phyloP scores from a whole-genome alignment of 2,888 invertebrate genomes.

The Chaetoderma sp. region DNA sequence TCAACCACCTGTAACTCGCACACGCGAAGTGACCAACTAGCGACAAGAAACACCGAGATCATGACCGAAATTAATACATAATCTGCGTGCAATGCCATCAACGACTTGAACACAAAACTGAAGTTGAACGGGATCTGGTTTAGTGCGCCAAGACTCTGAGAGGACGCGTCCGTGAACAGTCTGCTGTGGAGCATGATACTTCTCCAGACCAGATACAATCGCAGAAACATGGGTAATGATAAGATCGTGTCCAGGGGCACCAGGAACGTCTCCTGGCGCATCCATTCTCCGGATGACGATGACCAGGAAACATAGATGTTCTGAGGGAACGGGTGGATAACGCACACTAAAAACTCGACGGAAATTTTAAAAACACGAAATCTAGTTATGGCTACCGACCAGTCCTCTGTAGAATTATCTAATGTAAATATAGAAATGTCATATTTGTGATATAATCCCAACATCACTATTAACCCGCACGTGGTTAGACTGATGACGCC shows the following conservation, averaged over 20 bases:
- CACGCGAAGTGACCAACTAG: constrained; percentile 64
- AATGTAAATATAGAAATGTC: constrained; percentile 64
- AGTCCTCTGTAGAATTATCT: constrained; percentile 66
- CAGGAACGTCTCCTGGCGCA: neutral
- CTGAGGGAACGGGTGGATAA: constrained; percentile 66
- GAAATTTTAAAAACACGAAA: constrained; percentile 74
- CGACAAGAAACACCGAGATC: constrained; percentile 54
- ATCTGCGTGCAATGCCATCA: constrained; percentile 67
- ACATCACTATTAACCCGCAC: constrained; percentile 56
- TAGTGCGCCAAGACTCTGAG: constrained; percentile 73
- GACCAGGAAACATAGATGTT: constrained; percentile 50
- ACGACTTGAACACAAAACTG: constrained; percentile 71
- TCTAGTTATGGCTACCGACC: constrained; percentile 61
- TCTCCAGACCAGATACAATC: constrained; percentile 61
- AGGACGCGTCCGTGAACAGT: constrained; percentile 67
- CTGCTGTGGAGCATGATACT: constrained; percentile 66
- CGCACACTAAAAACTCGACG: constrained; percentile 76
- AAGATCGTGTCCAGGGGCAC: constrained; percentile 65
- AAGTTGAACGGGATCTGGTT: constrained; percentile 98
- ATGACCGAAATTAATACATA: constrained; percentile 64
- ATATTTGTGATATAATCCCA: constrained; percentile 62
- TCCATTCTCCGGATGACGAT: constrained; percentile 43
- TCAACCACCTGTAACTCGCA: constrained; percentile 64
- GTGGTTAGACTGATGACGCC: constrained; percentile 61
- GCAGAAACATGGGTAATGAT: constrained; percentile 66